Evolutionary conservation across 2,888 invertebrate genomes (phyloP).

Genomic region (Ichneumoninae sp.): DNA sequence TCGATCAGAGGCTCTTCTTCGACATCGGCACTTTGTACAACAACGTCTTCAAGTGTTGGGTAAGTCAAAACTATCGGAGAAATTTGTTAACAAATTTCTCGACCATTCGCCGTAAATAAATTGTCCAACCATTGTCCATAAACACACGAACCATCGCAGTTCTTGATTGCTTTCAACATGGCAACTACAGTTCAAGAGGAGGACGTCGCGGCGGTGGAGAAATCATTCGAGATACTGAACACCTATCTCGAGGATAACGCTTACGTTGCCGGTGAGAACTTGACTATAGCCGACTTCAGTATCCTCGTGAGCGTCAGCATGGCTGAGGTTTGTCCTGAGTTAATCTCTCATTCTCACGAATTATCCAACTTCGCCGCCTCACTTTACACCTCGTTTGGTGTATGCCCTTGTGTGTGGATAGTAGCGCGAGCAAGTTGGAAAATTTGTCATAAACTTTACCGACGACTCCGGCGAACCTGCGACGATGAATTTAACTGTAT

Average conservation of each 20-base stretch:
- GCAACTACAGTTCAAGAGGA: conserved; percentile 73
- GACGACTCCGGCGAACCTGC: background rate
- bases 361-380: conserved; percentile 8
- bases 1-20: conserved; percentile 93
- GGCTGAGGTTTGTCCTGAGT: conserved; percentile 80
- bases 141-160: conserved; percentile 81
- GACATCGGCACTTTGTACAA: conserved; percentile 91
- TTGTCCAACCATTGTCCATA: background rate
- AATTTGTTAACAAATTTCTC: background rate
- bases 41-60: conserved; percentile 90
- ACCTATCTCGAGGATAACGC: conserved; percentile 86
- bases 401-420: background rate
- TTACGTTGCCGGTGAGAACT: conserved; percentile 88
- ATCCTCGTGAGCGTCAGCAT: conserved; percentile 87
- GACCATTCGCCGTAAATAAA: background rate
- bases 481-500: background rate
- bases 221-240: conserved; percentile 87
- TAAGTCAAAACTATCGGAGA: conserved; percentile 84
- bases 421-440: background rate
- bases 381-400: background rate
- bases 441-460: background rate
- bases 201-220: conserved; percentile 84
- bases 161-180: conserved; percentile 87
- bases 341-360: conserved; percentile 23
- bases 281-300: conserved; percentile 90